These are phyloP conservation scores for Drosophila ficusphila DNA, from an alignment of 1,140 invertebrate genomes.

Conservation along the genomic window DNA sequence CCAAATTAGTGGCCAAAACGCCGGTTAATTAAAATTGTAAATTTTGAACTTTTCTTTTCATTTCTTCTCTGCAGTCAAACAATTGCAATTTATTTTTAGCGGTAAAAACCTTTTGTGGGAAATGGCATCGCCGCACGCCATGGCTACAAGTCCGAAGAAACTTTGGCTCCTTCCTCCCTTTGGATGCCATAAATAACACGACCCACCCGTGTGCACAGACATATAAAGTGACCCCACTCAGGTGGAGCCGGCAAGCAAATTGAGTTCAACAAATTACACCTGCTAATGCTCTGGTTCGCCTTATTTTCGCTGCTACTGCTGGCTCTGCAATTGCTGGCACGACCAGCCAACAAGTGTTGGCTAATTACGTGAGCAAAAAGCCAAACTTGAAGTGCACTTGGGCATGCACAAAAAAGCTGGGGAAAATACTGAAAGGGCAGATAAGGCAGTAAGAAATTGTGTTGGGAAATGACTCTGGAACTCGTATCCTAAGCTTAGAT, in stretches of 20 bases:
- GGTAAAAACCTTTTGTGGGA: conserved; percentile 11
- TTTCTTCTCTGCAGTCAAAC: conserved; percentile 1
- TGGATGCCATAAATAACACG: conserved; percentile 68
- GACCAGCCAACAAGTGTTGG: conserved; percentile 71
- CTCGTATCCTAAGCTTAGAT: too few species aligned
- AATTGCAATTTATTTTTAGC: conserved; percentile 50
- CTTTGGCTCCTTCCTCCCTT: conserved; percentile 40
- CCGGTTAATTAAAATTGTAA: conserved; percentile 77
- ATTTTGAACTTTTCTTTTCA: conserved; percentile 68
- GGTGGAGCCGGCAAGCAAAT: conserved; percentile 63
- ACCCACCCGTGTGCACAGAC: conserved; percentile 7
- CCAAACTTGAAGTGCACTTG: conserved; percentile 65
- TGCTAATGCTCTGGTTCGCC: conserved; percentile 44
- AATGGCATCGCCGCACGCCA: conserved; percentile 58
- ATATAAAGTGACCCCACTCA: conserved; percentile 15
- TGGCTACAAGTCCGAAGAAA: conserved; percentile 36
- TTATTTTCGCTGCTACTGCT: conserved; percentile 15
- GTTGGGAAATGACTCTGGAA: not conserved
- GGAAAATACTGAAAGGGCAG: not conserved
- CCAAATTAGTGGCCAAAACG: conserved; percentile 54
- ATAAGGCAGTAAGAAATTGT: not conserved
- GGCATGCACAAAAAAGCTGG: conserved; percentile 51
- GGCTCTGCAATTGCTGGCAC: conserved; percentile 21
- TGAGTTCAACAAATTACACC: conserved; percentile 81
- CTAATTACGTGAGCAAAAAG: conserved; percentile 76